phyloP scores from a whole-genome alignment of 2,797 vertebrate genomes.

The Thripadectes ignobilis region DNA sequence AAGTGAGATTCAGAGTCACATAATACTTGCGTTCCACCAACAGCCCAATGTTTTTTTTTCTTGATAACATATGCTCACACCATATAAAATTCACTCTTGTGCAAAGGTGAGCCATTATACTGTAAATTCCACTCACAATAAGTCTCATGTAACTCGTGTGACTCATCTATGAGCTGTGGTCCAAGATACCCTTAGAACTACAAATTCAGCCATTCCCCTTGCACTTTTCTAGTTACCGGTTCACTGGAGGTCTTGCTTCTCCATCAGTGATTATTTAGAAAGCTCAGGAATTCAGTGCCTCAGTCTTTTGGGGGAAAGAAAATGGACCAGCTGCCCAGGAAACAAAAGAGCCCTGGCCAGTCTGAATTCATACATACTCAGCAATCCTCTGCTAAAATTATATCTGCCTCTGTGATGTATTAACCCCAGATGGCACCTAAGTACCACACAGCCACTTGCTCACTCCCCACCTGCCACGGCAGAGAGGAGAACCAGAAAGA shows the following conservation, averaged over 20 bases:
- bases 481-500: accelerated
- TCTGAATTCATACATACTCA: background rate
- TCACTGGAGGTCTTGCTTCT: background rate
- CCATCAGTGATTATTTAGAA: background rate
- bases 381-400: background rate
- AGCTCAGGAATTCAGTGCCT: background rate
- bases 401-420: background rate
- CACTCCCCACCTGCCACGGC: background rate
- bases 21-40: background rate
- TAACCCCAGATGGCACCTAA: background rate
- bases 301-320: background rate
- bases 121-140: background rate
- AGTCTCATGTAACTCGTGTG: background rate
- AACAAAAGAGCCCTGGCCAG: background rate
- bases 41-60: background rate
- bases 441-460: background rate
- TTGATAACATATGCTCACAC: background rate
- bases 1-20: slow-evolving; percentile 17
- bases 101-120: background rate
- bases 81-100: background rate
- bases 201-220: background rate
- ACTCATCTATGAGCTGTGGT: background rate
- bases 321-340: background rate
- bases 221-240: background rate
- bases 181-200: background rate